These are phyloP conservation scores for Arrhopalites spinosus DNA, from an alignment of 2,888 invertebrate species.

Conservation along the genomic window DNA sequence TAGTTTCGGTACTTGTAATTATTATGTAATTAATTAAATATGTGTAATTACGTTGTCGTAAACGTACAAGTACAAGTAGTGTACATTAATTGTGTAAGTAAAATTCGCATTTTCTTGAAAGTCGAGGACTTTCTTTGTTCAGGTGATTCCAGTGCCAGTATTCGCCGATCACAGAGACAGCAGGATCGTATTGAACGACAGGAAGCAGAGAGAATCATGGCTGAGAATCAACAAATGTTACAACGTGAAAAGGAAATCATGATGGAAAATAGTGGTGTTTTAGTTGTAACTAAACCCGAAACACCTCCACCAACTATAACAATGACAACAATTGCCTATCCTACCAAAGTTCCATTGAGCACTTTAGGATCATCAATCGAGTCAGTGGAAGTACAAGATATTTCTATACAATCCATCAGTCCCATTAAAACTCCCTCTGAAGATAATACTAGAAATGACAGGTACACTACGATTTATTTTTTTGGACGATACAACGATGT, in stretches of 20 bases:
- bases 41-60: not conserved
- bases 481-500: slow-evolving; percentile 50
- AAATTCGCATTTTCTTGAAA: slow-evolving; percentile 16
- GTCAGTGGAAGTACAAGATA: not conserved
- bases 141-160: slow-evolving; percentile 44
- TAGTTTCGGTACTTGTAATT: too few relatives aligned
- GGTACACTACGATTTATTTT: slow-evolving; percentile 29
- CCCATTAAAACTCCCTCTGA: slow-evolving; percentile 6
- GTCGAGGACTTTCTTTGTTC: slow-evolving; percentile 17
- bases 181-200: slow-evolving; percentile 58
- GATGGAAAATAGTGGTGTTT: slow-evolving; percentile 9
- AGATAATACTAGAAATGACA: slow-evolving; percentile 17
- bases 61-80: not conserved
- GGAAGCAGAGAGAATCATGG: slow-evolving; percentile 58
- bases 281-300: not conserved
- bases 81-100: not conserved
- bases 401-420: slow-evolving; percentile 1
- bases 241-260: slow-evolving; percentile 57
- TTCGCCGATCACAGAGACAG: slow-evolving; percentile 58
- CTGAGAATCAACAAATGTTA: slow-evolving; percentile 58
- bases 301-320: not conserved
- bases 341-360: not conserved
- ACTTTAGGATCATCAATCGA: not conserved
- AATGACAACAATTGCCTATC: not conserved
- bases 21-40: too few relatives aligned